Evolutionary conservation across 2,797 vertebrate genomes (phyloP).

Genomic region (Aphelocoma californica): DNA sequence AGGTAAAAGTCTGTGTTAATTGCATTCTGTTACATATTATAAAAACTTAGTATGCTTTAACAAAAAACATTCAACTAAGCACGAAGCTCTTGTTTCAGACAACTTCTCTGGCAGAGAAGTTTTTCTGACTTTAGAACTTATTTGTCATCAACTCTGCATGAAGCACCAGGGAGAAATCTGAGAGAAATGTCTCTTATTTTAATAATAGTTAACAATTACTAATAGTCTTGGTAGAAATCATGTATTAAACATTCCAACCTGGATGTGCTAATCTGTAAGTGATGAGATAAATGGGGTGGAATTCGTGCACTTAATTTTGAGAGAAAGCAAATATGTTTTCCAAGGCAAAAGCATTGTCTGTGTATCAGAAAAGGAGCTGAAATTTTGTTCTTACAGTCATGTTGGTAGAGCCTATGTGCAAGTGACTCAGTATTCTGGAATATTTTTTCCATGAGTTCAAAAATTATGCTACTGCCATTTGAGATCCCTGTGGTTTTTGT

Average conservation of each 20-base stretch:
- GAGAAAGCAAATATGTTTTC: not conserved
- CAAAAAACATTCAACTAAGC: not conserved
- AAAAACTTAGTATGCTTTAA: not conserved
- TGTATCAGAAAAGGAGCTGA: not conserved
- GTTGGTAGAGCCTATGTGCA: not conserved
- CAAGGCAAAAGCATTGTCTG: not conserved
- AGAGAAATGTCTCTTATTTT: not conserved
- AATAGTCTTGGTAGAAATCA: not conserved
- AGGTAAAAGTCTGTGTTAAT: conserved; percentile 77
- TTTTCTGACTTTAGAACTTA: not conserved
- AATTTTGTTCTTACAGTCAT: not conserved
- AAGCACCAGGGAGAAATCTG: not conserved
- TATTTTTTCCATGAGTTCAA: not conserved
- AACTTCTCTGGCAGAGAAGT: not conserved
- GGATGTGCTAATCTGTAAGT: not conserved
- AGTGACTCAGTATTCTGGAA: not conserved
- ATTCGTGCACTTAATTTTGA: not conserved
- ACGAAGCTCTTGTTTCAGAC: not conserved
- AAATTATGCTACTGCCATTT: not conserved
- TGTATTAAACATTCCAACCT: not conserved
- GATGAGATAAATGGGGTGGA: not conserved
- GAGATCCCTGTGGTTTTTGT: not conserved
- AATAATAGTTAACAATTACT: not conserved
- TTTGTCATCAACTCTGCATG: not conserved
- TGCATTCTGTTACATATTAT: not conserved